Evolutionary conservation across 2,113 vertebrate genomes (phyloP).

Genomic region (Psittacula cyanocephala): DNA sequence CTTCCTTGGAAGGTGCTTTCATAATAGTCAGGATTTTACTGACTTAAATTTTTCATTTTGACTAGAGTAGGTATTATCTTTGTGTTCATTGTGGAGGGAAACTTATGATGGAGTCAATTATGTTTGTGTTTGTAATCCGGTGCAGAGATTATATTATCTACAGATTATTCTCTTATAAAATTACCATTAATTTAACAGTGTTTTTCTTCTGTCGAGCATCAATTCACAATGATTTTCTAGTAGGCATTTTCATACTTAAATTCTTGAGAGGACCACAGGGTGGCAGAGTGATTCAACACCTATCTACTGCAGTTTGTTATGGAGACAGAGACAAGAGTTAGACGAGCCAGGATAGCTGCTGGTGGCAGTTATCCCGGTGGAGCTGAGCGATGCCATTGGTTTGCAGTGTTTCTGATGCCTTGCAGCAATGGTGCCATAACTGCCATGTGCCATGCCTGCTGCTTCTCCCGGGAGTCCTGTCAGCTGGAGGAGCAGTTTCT

Average conservation of each 20-base stretch:
- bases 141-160: not conserved
- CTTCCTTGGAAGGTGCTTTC: not conserved
- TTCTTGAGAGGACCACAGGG: constrained; percentile 30
- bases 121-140: not conserved
- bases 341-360: not conserved
- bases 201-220: not conserved
- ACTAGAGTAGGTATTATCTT: not conserved
- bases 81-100: not conserved
- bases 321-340: rapidly evolving
- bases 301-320: not conserved
- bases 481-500: rapidly evolving
- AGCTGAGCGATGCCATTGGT: not conserved
- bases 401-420: rapidly evolving
- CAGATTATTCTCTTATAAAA: not conserved
- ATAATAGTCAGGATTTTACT: not conserved
- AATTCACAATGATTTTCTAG: not conserved
- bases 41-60: not conserved
- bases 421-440: rapidly evolving
- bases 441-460: rapidly evolving
- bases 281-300: constrained; percentile 19
- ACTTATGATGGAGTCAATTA: not conserved
- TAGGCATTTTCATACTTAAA: not conserved
- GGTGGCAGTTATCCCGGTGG: rapidly evolving
- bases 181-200: not conserved
- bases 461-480: not conserved